Conservation (phyloP, 2,113 vertebrate species). For the Misgurnus mizolepis region DNA sequence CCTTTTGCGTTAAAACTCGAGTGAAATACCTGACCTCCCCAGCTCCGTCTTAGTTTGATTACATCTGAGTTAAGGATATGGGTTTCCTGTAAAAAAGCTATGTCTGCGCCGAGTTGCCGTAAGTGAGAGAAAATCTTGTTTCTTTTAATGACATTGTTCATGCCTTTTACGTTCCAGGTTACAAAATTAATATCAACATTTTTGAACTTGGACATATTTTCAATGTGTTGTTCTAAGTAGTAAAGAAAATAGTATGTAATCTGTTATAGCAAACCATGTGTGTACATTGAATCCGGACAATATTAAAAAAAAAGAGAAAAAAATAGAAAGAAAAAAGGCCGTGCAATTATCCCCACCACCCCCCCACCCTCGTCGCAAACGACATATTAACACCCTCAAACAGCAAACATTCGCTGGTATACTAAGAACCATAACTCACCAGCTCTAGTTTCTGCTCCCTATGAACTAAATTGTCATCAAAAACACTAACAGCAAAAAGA, state of each 20-base stretch:
- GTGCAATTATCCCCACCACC: neutral
- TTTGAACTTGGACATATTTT: neutral
- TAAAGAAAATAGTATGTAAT: too few relatives aligned
- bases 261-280: too few relatives aligned
- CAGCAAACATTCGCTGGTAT: neutral
- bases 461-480: too few relatives aligned
- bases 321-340: neutral
- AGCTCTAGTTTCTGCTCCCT: neutral
- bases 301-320: neutral
- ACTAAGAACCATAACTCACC: conserved; percentile 16
- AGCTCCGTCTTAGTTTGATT: neutral
- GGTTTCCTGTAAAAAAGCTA: neutral
- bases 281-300: neutral
- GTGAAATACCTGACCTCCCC: neutral
- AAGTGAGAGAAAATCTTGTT: neutral
- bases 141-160: neutral
- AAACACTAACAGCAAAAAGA: neutral
- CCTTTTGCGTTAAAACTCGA: neutral
- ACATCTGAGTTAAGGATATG: conserved; percentile 3
- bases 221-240: neutral
- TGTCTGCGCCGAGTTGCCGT: neutral
- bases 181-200: neutral
- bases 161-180: neutral
- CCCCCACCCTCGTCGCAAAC: too few relatives aligned
- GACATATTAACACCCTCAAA: neutral